These are phyloP conservation scores for Lepidocyrtinus sp. DNA, from an alignment of 2,888 invertebrate species.

Conservation along the genomic window DNA sequence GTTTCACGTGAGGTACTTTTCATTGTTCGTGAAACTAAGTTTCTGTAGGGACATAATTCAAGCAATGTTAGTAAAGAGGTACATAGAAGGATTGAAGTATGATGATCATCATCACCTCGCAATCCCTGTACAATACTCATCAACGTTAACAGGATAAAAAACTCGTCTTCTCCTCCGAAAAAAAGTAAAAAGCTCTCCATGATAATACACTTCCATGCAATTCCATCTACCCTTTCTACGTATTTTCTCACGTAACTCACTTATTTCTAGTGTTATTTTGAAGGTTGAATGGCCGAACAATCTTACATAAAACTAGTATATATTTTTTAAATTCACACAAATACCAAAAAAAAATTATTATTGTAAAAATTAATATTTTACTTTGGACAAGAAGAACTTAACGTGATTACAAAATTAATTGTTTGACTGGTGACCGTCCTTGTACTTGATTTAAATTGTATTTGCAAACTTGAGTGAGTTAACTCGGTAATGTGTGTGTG, in stretches of 20 bases:
- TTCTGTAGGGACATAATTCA: not conserved
- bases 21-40: not conserved
- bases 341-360: constrained; percentile 1
- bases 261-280: constrained; percentile 24
- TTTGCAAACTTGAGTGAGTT: not conserved
- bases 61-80: not conserved
- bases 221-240: not conserved
- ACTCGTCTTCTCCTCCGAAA: not conserved
- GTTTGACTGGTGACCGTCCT: not conserved
- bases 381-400: not conserved
- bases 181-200: not conserved
- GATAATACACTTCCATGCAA: not conserved
- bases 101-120: no score
- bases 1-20: not conserved
- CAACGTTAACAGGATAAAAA: not conserved
- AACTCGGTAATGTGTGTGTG: not conserved
- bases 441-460: not conserved
- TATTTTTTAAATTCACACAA: constrained; percentile 19
- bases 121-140: not conserved
- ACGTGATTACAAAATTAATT: not conserved
- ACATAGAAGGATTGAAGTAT: not conserved
- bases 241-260: not conserved
- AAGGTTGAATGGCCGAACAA: constrained; percentile 54
- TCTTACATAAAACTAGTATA: constrained; percentile 24
- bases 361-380: not conserved